phyloP scores from a whole-genome alignment of 2,113 vertebrate genomes.

The Furnarius figulus region DNA sequence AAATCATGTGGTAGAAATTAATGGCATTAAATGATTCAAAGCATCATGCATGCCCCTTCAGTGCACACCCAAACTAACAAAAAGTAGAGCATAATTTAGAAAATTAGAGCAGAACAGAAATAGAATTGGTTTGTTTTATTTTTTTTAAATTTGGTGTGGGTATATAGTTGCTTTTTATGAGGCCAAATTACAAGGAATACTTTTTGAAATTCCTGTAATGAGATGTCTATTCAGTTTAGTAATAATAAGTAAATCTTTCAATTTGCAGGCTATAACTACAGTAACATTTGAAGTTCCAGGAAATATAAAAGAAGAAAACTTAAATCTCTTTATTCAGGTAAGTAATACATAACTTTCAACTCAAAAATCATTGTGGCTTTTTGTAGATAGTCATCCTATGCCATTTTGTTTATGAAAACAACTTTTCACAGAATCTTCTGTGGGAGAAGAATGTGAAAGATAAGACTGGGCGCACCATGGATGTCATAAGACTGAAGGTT shows the following conservation, averaged over 20 bases:
- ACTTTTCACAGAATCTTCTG: conserved; percentile 84
- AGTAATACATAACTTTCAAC: neutral
- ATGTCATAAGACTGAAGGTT: conserved; percentile 91
- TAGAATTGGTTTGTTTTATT: too few species aligned
- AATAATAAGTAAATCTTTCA: neutral
- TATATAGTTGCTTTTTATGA: neutral
- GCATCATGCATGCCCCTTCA: fast-evolving
- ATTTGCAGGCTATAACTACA: conserved; percentile 88
- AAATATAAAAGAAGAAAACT: conserved; percentile 83
- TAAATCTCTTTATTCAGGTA: conserved; percentile 93
- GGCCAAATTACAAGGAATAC: neutral
- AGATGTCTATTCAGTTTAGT: neutral
- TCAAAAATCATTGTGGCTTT: neutral
- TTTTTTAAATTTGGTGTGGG: neutral
- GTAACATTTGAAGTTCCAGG: conserved; percentile 91
- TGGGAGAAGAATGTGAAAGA: conserved; percentile 92
- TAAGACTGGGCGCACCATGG: conserved; percentile 83
- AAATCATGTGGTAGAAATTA: neutral
- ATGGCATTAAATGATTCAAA: neutral
- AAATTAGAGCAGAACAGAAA: neutral
- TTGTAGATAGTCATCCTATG: neutral
- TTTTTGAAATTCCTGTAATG: neutral
- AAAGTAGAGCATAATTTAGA: neutral
- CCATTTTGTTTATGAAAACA: neutral
- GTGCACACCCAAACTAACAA: neutral